Evolutionary conservation across 1,140 invertebrate species (phyloP).

Genomic region (Megalonaias nervosa): DNA sequence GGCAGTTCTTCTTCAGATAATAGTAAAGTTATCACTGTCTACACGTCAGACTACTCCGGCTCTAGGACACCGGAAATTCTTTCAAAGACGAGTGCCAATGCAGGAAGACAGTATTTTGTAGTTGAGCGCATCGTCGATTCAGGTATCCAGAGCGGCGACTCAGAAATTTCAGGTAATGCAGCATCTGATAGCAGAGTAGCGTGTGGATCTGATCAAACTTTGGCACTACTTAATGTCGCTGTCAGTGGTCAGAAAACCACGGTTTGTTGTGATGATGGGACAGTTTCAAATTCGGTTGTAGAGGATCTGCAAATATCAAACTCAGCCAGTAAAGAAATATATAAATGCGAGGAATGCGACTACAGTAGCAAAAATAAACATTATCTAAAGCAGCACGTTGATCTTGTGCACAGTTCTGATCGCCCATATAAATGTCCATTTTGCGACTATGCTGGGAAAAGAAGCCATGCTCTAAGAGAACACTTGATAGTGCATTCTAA

Average conservation of each 20-base stretch:
- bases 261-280: neutral
- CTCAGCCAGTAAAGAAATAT: conserved; percentile 11
- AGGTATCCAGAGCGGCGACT: too few species aligned
- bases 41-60: too few species aligned
- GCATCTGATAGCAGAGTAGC: too few species aligned
- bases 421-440: conserved; percentile 69
- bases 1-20: too few species aligned
- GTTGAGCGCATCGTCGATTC: too few species aligned
- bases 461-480: conserved; percentile 66
- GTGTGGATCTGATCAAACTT: neutral
- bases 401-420: conserved; percentile 66
- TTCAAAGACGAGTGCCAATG: too few species aligned
- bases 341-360: conserved; percentile 53
- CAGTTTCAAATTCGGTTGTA: neutral
- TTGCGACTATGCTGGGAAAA: conserved; percentile 70
- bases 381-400: conserved; percentile 69
- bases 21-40: too few species aligned
- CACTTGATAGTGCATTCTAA: conserved; percentile 68
- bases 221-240: neutral
- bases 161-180: too few species aligned
- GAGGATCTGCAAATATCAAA: neutral
- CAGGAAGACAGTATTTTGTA: too few species aligned
- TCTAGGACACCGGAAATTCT: too few species aligned
- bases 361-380: conserved; percentile 68
- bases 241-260: neutral